These are phyloP conservation scores for Grammatotria lemairii DNA, from an alignment of 2,113 vertebrate species.

Conservation along the genomic window DNA sequence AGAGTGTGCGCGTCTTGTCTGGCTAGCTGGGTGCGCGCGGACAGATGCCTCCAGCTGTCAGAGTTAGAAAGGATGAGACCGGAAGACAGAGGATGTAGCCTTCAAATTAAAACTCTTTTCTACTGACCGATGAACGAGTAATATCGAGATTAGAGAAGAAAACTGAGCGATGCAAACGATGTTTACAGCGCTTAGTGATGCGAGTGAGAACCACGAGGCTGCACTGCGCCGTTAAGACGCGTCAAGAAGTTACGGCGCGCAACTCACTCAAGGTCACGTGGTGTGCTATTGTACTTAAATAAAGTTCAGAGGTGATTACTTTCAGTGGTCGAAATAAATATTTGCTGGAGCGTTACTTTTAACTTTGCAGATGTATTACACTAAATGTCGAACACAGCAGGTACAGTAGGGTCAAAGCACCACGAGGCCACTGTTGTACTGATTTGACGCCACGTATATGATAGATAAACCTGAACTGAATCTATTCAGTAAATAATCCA, in stretches of 20 bases:
- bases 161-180: background rate
- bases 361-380: background rate
- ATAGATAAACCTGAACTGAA: background rate
- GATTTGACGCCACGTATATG: background rate
- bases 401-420: background rate
- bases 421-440: background rate
- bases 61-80: background rate
- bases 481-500: background rate
- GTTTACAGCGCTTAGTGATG: background rate
- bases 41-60: constrained; percentile 34
- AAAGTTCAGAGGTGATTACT: background rate
- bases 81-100: background rate
- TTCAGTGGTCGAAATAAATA: background rate
- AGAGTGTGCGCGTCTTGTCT: constrained; percentile 1
- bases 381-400: background rate
- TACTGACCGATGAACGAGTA: background rate
- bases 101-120: constrained; percentile 33
- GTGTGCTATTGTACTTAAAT: background rate
- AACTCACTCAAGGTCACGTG: background rate
- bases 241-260: background rate
- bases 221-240: background rate
- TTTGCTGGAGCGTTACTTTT: background rate
- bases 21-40: background rate
- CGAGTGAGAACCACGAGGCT: background rate
- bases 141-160: background rate